phyloP scores from a whole-genome alignment of 2,113 vertebrate species.

The Macrotis lagotis region DNA sequence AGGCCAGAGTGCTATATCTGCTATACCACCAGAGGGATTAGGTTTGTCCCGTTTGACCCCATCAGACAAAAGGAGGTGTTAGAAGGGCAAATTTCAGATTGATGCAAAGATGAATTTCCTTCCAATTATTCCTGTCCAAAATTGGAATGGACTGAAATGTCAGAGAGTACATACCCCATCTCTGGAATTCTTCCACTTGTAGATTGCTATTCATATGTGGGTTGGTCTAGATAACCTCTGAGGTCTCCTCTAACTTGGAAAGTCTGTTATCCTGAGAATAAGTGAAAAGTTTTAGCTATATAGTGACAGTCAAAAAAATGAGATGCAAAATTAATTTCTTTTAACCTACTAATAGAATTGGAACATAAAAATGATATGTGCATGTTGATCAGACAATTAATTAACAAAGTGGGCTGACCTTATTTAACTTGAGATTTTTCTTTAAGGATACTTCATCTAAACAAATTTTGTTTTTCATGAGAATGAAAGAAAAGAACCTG shows the following conservation, averaged over 20 bases:
- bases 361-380: slow-evolving; percentile 20
- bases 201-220: background rate
- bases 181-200: background rate
- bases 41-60: background rate
- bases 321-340: slow-evolving; percentile 25
- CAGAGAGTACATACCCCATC: background rate
- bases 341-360: slow-evolving; percentile 6
- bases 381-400: slow-evolving; percentile 54
- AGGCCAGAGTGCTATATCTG: no score
- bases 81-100: background rate
- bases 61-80: background rate
- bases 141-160: background rate
- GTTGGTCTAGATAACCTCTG: background rate
- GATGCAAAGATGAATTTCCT: background rate
- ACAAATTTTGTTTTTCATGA: background rate
- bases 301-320: background rate
- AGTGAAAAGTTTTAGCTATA: background rate
- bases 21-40: no score
- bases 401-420: background rate
- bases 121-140: background rate
- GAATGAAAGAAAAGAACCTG: slow-evolving; percentile 62
- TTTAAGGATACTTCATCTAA: slow-evolving; percentile 40
- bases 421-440: slow-evolving; percentile 1
- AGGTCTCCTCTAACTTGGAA: background rate
- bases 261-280: background rate